Percentiles rank a stretch among this genome's conserved stretches.
phyloP scores from a whole-genome alignment of 30 jellyfish, hydroid and myxozoan genomes.

The Cassiopea andromeda region DNA sequence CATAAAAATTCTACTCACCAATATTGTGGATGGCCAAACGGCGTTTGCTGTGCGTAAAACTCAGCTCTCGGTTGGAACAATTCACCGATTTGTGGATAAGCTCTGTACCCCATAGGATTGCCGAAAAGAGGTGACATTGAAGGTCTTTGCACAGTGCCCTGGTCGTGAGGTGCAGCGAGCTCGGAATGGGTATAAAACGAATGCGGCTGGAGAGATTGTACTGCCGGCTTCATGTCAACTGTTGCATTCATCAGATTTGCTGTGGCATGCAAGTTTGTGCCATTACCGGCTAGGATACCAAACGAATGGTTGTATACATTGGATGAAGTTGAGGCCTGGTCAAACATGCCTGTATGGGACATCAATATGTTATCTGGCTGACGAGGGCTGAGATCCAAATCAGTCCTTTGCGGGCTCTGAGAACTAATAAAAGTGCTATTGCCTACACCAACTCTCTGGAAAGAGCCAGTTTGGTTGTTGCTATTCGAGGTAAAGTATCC shows the following conservation, averaged over 20 bases:
- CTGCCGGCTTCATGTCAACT: conserved; percentile 57
- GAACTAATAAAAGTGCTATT: conserved; percentile 11
- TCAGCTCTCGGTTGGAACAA: conserved; percentile 89
- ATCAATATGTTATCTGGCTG: conserved; percentile 57
- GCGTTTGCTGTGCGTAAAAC: conserved; percentile 87
- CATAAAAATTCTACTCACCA: conserved; percentile 69
- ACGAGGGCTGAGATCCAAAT: conserved; percentile 51
- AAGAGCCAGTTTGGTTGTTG: conserved; percentile 58
- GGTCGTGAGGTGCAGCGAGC: conserved; percentile 78
- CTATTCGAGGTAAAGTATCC: conserved; percentile 55
- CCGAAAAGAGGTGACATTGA: conserved; percentile 75
- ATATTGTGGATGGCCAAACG: conserved; percentile 95
- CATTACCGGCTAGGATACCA: conserved; percentile 74
- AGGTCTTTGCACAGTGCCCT: conserved; percentile 71
- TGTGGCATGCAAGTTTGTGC: conserved; percentile 55
- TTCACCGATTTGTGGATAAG: conserved; percentile 91
- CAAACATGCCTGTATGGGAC: conserved; percentile 75
- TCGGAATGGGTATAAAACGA: conserved; percentile 74
- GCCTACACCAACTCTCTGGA: conserved; percentile 34
- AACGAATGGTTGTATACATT: conserved; percentile 64
- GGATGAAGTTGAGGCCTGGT: conserved; percentile 59
- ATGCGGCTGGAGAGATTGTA: conserved; percentile 77
- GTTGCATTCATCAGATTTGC: conserved; percentile 68
- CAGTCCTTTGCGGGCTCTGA: conserved; percentile 63
- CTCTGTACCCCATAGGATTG: conserved; percentile 83